Percentiles rank a stretch among this genome's conserved stretches.
Evolutionary conservation across 2,797 vertebrate genomes (phyloP).

Genomic region (Brotogeris chrysoptera): DNA sequence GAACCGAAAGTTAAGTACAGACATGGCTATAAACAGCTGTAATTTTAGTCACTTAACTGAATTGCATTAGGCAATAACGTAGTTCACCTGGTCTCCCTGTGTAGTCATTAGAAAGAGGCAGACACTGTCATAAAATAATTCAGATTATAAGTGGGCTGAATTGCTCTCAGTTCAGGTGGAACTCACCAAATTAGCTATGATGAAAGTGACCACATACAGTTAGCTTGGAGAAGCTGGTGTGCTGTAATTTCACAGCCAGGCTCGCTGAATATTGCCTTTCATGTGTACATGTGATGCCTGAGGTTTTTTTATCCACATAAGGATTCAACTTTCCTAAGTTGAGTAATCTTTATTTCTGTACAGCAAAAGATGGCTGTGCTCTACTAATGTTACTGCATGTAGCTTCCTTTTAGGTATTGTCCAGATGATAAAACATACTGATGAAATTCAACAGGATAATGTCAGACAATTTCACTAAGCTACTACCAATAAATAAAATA

Average conservation of each 20-base stretch:
- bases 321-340: not conserved
- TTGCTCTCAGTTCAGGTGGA: not conserved
- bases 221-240: not conserved
- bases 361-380: not conserved
- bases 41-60: not conserved
- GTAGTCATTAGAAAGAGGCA: not conserved
- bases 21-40: not conserved
- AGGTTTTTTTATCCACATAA: not conserved
- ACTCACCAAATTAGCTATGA: not conserved
- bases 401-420: conserved; percentile 7
- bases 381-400: not conserved
- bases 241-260: not conserved
- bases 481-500: not conserved
- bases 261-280: not conserved
- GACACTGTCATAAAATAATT: not conserved
- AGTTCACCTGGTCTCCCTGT: not conserved
- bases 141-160: not conserved
- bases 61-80: not conserved
- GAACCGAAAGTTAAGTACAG: not conserved
- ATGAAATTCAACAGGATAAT: not conserved
- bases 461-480: not conserved
- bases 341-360: not conserved
- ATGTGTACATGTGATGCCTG: not conserved
- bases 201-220: not conserved
- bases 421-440: not conserved